Evolutionary conservation across 2,888 invertebrate species (phyloP), one percentile per base, ranked within the genome.

Genomic region (Coelopa pilipes): DNA sequence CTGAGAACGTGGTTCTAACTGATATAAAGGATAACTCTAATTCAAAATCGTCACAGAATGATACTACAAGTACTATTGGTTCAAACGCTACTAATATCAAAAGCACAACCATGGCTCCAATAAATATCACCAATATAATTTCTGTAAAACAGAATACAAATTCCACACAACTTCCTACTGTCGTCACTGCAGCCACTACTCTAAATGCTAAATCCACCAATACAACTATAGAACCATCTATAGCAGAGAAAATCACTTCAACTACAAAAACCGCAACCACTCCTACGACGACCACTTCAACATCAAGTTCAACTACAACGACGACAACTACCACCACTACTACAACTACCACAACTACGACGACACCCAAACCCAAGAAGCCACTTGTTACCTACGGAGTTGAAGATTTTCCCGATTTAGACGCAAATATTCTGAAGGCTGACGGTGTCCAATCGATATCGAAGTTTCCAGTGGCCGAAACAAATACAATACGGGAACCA

Each of bases 331-430:
- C 81, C 0, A 80, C 81, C 0, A 81, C 80, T 0, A 81, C 81
- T 0, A 81, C 83, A 0, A 81, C 84, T 0, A 83, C 83, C 0
- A 81, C 82, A 0, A 84, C 82, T 0, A 83, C 85, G 2, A 81
- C 85, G 0, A 85, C 85, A n/a, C 83, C 81, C 62, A 88, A 85
- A 77, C 88, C 88, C 12, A 89, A 88, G 75, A 90, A 91, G 80
- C 91, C 90, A 5, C 87, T 84, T n/a, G 83, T 89, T 9, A 90
- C 90, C 0, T 82, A 85, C 60, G 87, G 89, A 67, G 86, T 87
- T 73, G 85, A 85, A 68, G 85, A 89, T 74, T 87, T 88, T 75
- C 82, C 82, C 7, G 78, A 79, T 68, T 75, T 80, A 19, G 81
- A 80, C 55, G 79, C 77, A 21, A 74, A 78, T 59, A 24, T 75